Evolutionary conservation across 2,797 vertebrate genomes (phyloP).

Genomic region (Amphiprion clarkii): DNA sequence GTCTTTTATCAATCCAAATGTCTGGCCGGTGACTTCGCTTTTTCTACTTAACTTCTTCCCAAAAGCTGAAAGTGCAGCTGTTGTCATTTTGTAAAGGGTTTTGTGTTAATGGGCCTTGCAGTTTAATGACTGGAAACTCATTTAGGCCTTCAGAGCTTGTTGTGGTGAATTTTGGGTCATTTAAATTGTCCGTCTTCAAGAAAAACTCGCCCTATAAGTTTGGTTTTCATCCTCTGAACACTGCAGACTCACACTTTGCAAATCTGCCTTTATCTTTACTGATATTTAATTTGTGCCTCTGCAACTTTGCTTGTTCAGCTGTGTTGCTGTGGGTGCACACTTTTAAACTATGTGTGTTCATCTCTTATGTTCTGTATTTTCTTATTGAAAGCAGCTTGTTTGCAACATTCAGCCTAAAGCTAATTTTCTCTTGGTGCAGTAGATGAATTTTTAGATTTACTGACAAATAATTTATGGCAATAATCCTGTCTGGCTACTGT

Average conservation of each 20-base stretch:
- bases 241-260: background rate
- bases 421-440: background rate
- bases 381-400: background rate
- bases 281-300: background rate
- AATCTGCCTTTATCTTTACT: background rate
- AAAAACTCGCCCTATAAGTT: background rate
- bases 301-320: background rate
- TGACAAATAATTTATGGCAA: background rate
- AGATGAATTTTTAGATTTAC: background rate
- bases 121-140: slow-evolving; percentile 58
- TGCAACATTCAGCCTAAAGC: background rate
- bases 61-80: slow-evolving; percentile 19
- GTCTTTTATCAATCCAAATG: slow-evolving; percentile 4
- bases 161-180: slow-evolving; percentile 40
- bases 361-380: background rate
- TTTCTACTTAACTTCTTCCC: slow-evolving; percentile 12
- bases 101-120: slow-evolving; percentile 49
- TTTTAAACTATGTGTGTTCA: background rate
- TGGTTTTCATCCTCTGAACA: background rate
- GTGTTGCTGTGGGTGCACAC: background rate
- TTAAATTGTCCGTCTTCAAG: background rate
- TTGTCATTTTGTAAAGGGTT: slow-evolving; percentile 22
- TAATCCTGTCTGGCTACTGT: slow-evolving; percentile 6
- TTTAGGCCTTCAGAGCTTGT: slow-evolving; percentile 27
- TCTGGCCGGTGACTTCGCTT: slow-evolving; percentile 5